These are phyloP conservation scores for Beroe ovata DNA, from an alignment of 37 sponge, comb jelly and placozoan species.

Conservation along the genomic window DNA sequence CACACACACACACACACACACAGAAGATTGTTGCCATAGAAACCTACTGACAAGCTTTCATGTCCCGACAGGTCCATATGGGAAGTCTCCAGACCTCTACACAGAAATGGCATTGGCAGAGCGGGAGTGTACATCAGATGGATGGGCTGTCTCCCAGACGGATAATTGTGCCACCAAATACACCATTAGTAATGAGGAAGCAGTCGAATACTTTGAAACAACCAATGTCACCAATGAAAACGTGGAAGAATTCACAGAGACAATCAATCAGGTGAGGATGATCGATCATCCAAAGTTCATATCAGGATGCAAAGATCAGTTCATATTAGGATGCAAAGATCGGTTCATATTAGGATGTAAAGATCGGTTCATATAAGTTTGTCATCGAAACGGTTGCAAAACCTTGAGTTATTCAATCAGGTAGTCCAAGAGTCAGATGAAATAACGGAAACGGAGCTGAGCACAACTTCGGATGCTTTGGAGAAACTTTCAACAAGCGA, in stretches of 20 bases:
- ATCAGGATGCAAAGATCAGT: no score
- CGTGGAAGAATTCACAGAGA: constrained; percentile 42
- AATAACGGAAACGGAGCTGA: neutral
- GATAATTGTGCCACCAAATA: neutral
- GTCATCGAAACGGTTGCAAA: no score
- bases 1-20: neutral
- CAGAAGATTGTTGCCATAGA: neutral
- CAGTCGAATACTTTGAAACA: neutral
- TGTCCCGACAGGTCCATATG: constrained; percentile 7
- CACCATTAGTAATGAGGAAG: constrained; percentile 28
- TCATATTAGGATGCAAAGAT: no score
- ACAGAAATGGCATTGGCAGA: neutral
- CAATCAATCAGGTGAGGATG: constrained; percentile 40
- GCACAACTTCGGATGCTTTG: neutral
- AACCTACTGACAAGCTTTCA: neutral
- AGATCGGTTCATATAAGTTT: no score
- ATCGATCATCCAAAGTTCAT: no score
- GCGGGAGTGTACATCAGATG: neutral
- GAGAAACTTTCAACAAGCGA: neutral
- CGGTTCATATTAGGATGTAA: no score
- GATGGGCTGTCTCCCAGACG: neutral
- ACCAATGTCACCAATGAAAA: neutral
- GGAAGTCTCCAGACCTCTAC: neutral
- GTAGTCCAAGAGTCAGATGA: constrained; percentile 13
- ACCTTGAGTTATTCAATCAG: no score